Evolutionary conservation across 2,888 invertebrate genomes (phyloP), one percentile per base, ranked within the genome.

Genomic region (Diarsia brunnea): DNA sequence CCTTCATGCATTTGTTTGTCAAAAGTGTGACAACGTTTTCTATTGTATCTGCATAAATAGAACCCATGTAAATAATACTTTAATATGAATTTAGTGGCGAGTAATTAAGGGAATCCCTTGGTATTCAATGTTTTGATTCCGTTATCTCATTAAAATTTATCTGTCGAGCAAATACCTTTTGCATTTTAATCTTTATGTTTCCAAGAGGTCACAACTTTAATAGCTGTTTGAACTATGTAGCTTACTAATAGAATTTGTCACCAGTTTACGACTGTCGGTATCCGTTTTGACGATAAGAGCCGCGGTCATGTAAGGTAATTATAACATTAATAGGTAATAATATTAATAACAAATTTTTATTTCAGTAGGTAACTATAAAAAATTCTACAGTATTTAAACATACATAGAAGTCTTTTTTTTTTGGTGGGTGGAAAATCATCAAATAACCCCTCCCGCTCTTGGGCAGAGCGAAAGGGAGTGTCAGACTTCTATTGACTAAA

Each of bases 241-340:
- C 24, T 53, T n/a, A 47, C 31, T 53, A n/a, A 27, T 70, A 70
- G 8, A 63, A 76, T 71, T 79, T 63, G 38, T 63, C 47, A 76
- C 27, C 14, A 79, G 19, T 76, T 79, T 38, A 76, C 49, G 65
- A 70, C 53, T 47, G 38, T 5, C 61, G 14, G 38, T 55, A 12
- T 49, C 27, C 38, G n/a, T 79, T 60, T 70, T 70, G 27, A 55
- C 38, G 53, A 70, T 76, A 55, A 69, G 38, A 47, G 19, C n/a
- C n/a, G n/a, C 11, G 0, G 45, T 24, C 27, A 43, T 70, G 63
- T 68, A 27, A 47, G 43, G 38, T 55, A 71, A 79, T 70, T 69
- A 72, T 27, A 43, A 55, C 60, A 65, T 69, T 61, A 45, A 64
- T 81, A 60, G 31, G 11, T n/a, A n/a, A n/a, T n/a, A n/a, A n/a